Base-by-base conservation (phyloP, 2,888 invertebrate genomes). In the Caenorhabditis sp. region DNA sequence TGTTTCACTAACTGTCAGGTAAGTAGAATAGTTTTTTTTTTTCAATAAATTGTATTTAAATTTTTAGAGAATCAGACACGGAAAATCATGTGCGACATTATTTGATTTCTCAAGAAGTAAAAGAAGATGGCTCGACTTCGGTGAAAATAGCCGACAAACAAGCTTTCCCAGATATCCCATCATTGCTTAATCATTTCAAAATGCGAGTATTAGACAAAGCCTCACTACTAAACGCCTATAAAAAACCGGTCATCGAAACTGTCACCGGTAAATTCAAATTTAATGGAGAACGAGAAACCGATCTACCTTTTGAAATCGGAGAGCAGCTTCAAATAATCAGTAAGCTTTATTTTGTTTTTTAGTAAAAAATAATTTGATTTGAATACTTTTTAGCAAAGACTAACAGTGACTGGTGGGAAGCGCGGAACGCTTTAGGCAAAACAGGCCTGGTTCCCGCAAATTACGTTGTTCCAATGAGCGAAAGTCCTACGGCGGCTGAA, bases 181-280 rank as follows among this genome's bases (percentile, higher is more conserved):
- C 93, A 76, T 90, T 97, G 82, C 90, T 99, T 81, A 93, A 93
- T 68, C 97, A 97, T 91, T 97, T 97, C 90, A 93, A 95, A 89
- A 91, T 95, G 66, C 96, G 97, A 90, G 96, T 95, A 89, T 91
- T 97, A 89, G 97, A 97, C 89, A 95, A 95, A 4, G 96, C 97
- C 63, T 95, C 95, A 54, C 90, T 97, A 64, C 93, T 94, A 73
- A 91, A 93, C 88, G 95, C 94, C 57, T 90, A 90, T 84, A 87
- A 89, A 61, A 77, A 78, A 57, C 80, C 72, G 8, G 64, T 72
- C 1, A 75, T 83, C 14, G 76, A 74, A 56, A 65, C 65, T 26
- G 83, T 76, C 8, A 60, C 65, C n/a, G 66, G 69, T 1, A 64
- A 57, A n/a, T 66, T 65, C 61, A 70, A 64, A 26, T 85, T 83